Evolutionary conservation across 92 coral and sea anemone genomes (phyloP), one percentile per base, ranked within the genome.

Genomic region (Paragorgia papillata): DNA sequence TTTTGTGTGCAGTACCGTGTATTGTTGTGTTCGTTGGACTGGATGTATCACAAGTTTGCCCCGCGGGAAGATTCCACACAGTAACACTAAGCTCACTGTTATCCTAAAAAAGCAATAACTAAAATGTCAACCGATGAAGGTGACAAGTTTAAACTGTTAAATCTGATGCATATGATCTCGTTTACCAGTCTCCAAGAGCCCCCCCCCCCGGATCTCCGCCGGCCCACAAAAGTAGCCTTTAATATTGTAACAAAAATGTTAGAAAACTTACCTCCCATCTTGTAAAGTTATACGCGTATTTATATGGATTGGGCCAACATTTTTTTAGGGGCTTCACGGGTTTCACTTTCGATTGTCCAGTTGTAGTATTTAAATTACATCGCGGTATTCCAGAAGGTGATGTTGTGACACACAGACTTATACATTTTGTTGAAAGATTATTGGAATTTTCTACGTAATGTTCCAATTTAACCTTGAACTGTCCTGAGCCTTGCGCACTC

Each of bases 281-380:
- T 24, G 35, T 0, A 70, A 20, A 70, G 9, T 27, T 0, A 21
- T 28, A 70, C 20, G 0, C 1, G 25, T 29, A 51, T 50, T 6
- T 34, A 14, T 53, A 4, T 18, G 64, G 63, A 13, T 21, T 25
- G 44, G 63, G 63, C 0, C 9, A 56, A 56, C 30, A 3, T 7
- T 3, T 56, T 56, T 6, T 22, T 8, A 3, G 14, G 1, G 9
- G 3, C 2, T 2, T 8, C 10, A 29, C 22, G 22, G 22, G 1
- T 2, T 1, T 22, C 30, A 17, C 62, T 56, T 6, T 56, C 6
- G 62, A 14, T 13, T 56, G 29, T 22, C 35, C 44, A 53, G 22
- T 21, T 20, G 64, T 71, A 1, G 78, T 53, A 51, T 71, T 71
- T 29, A 71, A 41, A 34, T 53, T 53, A 35, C 78, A 71, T 13